These are phyloP conservation scores for Melieria picta DNA, from an alignment of 2,888 invertebrate species.

Conservation along the genomic window DNA sequence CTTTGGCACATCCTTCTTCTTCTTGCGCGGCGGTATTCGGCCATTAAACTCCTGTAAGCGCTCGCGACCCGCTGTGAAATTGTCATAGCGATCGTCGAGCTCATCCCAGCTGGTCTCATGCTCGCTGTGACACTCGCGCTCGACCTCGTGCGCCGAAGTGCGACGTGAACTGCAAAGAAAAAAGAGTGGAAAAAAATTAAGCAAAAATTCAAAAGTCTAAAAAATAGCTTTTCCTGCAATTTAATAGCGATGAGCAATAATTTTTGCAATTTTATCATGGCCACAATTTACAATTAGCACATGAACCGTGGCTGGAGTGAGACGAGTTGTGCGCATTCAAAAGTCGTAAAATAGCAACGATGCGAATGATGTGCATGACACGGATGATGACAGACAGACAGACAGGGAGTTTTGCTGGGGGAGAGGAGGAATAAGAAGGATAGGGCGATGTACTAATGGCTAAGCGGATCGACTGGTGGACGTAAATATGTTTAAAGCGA, in stretches of 20 bases:
- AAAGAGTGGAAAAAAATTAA: constrained; percentile 29
- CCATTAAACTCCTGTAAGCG: constrained; percentile 66
- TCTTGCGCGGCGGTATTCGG: constrained; percentile 65
- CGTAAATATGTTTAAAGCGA: too few relatives aligned
- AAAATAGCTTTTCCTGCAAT: constrained; percentile 20
- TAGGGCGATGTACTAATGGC: too few relatives aligned
- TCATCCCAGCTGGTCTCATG: constrained; percentile 66
- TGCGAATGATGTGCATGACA: too few relatives aligned
- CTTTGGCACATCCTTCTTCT: constrained; percentile 61
- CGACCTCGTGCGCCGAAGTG: constrained; percentile 64
- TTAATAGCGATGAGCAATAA: constrained; percentile 12
- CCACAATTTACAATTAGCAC: constrained; percentile 16
- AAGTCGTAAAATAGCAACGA: too few relatives aligned
- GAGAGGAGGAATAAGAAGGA: too few relatives aligned
- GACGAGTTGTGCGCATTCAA: constrained; percentile 12
- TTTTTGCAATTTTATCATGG: constrained; percentile 13
- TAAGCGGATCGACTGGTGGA: too few relatives aligned
- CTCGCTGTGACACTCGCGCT: constrained; percentile 64
- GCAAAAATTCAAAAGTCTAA: constrained; percentile 28
- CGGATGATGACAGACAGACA: too few relatives aligned
- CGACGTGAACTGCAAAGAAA: constrained; percentile 59
- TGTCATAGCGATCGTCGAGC: constrained; percentile 64
- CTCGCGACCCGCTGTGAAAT: constrained; percentile 65
- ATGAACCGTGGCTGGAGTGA: too few relatives aligned
- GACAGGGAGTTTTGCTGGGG: too few relatives aligned